Base-by-base conservation (phyloP, 2,113 vertebrate species). In the Mastomys natalensis region DNA sequence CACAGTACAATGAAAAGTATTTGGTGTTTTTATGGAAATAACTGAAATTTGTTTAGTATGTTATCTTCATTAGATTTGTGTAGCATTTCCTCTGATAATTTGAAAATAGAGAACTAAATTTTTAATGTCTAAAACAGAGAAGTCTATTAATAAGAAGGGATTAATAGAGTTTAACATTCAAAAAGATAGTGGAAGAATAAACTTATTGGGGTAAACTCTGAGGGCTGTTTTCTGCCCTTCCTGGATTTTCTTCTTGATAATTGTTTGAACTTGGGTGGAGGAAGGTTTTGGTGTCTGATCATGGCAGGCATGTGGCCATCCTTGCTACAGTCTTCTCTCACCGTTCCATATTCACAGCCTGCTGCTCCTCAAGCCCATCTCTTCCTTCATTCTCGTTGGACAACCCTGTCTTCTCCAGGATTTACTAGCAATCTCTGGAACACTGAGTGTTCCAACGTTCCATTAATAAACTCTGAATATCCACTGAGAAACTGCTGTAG, bases 71-170 rank as follows among this genome's bases (percentile, higher is more conserved):
- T 78, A 66, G 4, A 60, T 72, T 51, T 90, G 43, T 68, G 15
- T 92, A 68, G 19, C 51, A 76, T 93, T 87, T 90, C 26, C 34
- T 74, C 70, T 89, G 76, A 93, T 80, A 77, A 80, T 7, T 51
- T 91, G 60, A 84, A 95, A 90, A 22, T 62, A 95, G 74, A 85
- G 88, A 72, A 77, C 29, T 81, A 91, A 81, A 93, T 15, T 40
- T 81, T 88, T 88, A 93, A 66, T 84, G 6, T 88, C 37, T 96
- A 64, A 84, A 87, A 86, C 31, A 58, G 17, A 11, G 76, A 81
- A 84, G 91, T 45, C 11, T 19, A 70, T 68, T 93, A 24, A 58
- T 89, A 82, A 88, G 11, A 81, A 89, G 22, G 87, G 40, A 58
- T 80, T 58, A 89, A 64, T 43, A 90, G 58, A 94, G 19, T 64